Evolutionary conservation across 2,113 vertebrate species (phyloP), one percentile per base, ranked within the genome.

Genomic region (Channa argus): DNA sequence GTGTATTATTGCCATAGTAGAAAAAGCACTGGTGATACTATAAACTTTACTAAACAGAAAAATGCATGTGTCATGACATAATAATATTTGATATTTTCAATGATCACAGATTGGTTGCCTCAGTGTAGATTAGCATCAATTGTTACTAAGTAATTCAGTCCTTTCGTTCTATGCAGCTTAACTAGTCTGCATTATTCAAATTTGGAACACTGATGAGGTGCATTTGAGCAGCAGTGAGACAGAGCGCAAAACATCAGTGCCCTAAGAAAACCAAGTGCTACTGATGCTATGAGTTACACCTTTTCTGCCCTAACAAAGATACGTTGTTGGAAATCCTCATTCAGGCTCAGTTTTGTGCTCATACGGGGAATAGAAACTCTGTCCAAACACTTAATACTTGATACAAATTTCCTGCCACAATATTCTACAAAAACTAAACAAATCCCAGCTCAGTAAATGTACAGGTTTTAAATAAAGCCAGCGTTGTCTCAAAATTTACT

Each of bases 101-200:
- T 24, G 24, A 24, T 24, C 24, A 24, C 1, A 24, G 14, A 14
- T 14, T 46, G 45, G 11, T 46, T 50, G n/a, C 7, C 49, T 52
- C 15, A 52, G 9, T 43, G 9, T 24, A 38, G 24, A 24, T 24
- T n/a, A 65, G 10, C 9, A 12, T 65, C 37, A 50, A 50, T 37
- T 50, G 38, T 1, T 15, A 14, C 62, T 51, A 8, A 39, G 63
- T 33, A 10, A 24, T n/a, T 51, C 1, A 3, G 37, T 36, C 45
- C 9, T n/a, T 37, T 46, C 46, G 54, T 12, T 4, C 36, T 11
- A 47, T 38, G 39, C 4, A 38, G 73, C 60, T 58, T 11, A 0
- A 55, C n/a, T n/a, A n/a, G 5, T 13, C 50, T 54, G 44, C 10
- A 56, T 64, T 10, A 64, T 74, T 63, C 49, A 47, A 4, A 33